Percentiles rank a stretch among this genome's conserved stretches.
These are phyloP conservation scores for Procavia capensis DNA, from an alignment of 2,113 vertebrate species.

Conservation along the genomic window DNA sequence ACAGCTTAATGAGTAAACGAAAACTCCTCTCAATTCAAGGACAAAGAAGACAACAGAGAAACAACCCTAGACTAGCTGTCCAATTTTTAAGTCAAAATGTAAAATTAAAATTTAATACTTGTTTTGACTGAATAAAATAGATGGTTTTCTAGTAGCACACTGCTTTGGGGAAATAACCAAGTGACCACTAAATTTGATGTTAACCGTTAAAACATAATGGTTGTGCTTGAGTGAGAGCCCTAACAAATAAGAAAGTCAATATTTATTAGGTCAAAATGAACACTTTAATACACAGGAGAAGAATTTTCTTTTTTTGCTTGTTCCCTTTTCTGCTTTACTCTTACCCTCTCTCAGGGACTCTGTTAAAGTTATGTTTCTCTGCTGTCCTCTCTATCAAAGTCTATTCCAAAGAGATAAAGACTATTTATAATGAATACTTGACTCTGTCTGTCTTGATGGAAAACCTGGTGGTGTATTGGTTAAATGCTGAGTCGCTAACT, in stretches of 20 bases:
- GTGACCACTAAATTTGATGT: constrained; percentile 60
- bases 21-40: background rate
- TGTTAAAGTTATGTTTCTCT: background rate
- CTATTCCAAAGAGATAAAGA: no score
- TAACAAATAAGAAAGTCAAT: constrained; percentile 63
- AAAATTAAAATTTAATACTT: constrained; percentile 67
- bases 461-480: no score
- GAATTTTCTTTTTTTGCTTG: background rate
- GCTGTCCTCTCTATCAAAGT: background rate
- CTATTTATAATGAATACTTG: no score
- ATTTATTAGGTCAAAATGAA: background rate
- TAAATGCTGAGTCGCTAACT: no score
- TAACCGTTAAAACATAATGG: constrained; percentile 69
- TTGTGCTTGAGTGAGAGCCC: constrained; percentile 3
- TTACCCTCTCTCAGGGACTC: background rate
- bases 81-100: constrained; percentile 44
- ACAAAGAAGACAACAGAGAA: background rate
- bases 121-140: constrained; percentile 65
- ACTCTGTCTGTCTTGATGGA: no score
- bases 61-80: background rate
- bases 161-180: constrained; percentile 73
- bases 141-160: background rate
- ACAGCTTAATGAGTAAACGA: background rate
- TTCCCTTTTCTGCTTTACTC: background rate
- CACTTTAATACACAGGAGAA: background rate